Evolutionary conservation across 92 coral and sea anemone genomes (phyloP).

Genomic region (Chrysogorgia sp.): DNA sequence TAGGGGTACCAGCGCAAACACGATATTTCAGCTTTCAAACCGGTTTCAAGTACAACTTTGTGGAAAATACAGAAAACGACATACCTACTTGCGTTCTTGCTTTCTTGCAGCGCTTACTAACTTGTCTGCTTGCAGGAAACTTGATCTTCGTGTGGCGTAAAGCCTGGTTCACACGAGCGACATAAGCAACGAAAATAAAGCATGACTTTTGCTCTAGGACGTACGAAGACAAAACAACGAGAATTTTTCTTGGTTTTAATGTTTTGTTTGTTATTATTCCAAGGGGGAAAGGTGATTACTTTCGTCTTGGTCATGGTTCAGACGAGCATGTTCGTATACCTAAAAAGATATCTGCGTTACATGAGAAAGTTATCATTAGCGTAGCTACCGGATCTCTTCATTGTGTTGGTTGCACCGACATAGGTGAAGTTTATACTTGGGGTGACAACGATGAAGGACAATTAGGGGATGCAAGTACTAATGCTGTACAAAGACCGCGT

Average conservation of each 20-base stretch:
- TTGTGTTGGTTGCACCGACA: slow-evolving; percentile 96
- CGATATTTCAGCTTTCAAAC: too few species aligned
- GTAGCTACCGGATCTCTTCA: slow-evolving; percentile 96
- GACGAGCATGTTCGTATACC: slow-evolving; percentile 99
- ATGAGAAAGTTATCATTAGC: slow-evolving; percentile 84
- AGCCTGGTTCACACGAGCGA: too few species aligned
- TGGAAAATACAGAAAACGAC: too few species aligned
- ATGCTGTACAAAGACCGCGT: slow-evolving; percentile 91
- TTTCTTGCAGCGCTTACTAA: too few species aligned
- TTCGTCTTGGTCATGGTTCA: slow-evolving; percentile 96
- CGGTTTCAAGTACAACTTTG: too few species aligned
- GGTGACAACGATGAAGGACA: slow-evolving; percentile 99
- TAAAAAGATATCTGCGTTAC: slow-evolving; percentile 87
- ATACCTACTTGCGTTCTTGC: too few species aligned
- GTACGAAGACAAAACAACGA: too few species aligned
- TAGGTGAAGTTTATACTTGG: slow-evolving; percentile 99
- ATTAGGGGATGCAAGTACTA: slow-evolving; percentile 96
- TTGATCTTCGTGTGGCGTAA: not conserved
- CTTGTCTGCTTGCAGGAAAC: not conserved
- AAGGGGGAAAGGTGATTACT: slow-evolving; percentile 99
- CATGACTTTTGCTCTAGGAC: too few species aligned
- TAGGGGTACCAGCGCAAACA: too few species aligned
- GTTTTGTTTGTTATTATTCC: not conserved
- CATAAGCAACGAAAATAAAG: too few species aligned
- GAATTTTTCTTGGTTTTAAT: too few species aligned